A percentile compares a stretch with the other conserved stretches of the same genome.
Conservation (phyloP, 2,113 vertebrate species). For the Colossoma macropomum region DNA sequence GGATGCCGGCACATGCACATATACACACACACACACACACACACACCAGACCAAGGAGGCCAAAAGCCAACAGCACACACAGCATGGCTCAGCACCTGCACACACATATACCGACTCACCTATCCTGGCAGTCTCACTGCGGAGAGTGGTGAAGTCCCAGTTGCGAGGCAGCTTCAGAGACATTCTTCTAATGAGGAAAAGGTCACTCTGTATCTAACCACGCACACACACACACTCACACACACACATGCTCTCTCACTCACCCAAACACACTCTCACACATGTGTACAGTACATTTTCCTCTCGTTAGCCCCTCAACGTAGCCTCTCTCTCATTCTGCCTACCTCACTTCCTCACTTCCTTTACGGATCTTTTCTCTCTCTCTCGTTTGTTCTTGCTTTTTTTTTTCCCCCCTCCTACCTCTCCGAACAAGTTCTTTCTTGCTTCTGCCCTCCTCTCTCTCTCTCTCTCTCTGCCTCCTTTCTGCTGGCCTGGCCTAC, state of each 20-base stretch:
- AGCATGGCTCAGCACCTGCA: neutral
- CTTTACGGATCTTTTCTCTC: constrained; percentile 62
- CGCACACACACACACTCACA: constrained; percentile 45
- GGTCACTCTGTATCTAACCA: constrained; percentile 58
- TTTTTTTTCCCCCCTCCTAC: constrained; percentile 38
- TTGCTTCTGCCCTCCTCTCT: constrained; percentile 53
- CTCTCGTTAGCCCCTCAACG: constrained; percentile 22
- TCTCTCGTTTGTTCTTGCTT: constrained; percentile 55
- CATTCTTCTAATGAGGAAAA: constrained; percentile 77
- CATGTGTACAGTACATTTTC: constrained; percentile 28
- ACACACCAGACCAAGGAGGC: too few species aligned
- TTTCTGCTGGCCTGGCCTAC: neutral
- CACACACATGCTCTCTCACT: constrained; percentile 36
- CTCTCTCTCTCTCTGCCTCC: neutral
- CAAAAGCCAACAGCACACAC: too few species aligned
- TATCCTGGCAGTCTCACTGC: constrained; percentile 85
- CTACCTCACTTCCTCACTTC: constrained; percentile 80
- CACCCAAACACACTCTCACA: constrained; percentile 24
- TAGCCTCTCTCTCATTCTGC: constrained; percentile 33
- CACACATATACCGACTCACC: constrained; percentile 73
- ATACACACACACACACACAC: constrained; percentile 3
- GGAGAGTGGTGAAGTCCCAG: constrained; percentile 93
- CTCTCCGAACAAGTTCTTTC: constrained; percentile 59
- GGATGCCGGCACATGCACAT: neutral
- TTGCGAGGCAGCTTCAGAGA: constrained; percentile 92